Evolutionary conservation across 1,140 invertebrate species (phyloP).

Genomic region (Aporrectodea caliginosa): DNA sequence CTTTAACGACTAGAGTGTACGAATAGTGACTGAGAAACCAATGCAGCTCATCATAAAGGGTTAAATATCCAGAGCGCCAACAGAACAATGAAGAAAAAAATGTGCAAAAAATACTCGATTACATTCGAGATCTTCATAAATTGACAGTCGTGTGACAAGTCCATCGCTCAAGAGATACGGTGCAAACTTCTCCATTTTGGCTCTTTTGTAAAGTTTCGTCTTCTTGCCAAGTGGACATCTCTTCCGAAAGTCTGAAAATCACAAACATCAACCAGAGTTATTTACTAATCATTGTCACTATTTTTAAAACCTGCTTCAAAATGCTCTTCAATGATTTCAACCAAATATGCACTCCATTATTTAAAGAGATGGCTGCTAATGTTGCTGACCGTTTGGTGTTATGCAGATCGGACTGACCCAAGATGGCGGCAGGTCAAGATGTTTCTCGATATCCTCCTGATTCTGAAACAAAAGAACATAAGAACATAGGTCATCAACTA

Average conservation of each 20-base stretch:
- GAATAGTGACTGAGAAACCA: too few species aligned
- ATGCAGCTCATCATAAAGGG: too few species aligned
- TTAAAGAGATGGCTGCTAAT: not conserved
- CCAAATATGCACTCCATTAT: not conserved
- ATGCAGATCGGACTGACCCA: conserved; percentile 73
- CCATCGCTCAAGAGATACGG: conserved; percentile 71
- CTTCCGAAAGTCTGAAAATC: conserved; percentile 65
- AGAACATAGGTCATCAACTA: conserved; percentile 42
- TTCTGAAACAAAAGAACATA: conserved; percentile 56
- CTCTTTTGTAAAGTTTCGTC: conserved; percentile 69
- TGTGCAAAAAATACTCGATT: conserved; percentile 37
- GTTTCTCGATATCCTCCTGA: conserved; percentile 48
- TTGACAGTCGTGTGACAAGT: conserved; percentile 65
- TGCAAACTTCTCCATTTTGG: conserved; percentile 70
- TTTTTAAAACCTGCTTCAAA: not conserved
- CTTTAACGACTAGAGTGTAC: too few species aligned
- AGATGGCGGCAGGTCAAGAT: conserved; percentile 71
- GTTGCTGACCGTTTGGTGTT: conserved; percentile 60
- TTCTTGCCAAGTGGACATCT: conserved; percentile 72
- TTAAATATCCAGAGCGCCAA: too few species aligned
- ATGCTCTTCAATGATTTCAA: not conserved
- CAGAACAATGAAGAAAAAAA: too few species aligned
- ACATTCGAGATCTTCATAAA: conserved; percentile 68
- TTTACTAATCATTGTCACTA: not conserved
- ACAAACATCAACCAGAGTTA: too few species aligned